These are phyloP conservation scores for Xanthostigma xanthostigma DNA, from an alignment of 2,888 invertebrate genomes.

Conservation along the genomic window DNA sequence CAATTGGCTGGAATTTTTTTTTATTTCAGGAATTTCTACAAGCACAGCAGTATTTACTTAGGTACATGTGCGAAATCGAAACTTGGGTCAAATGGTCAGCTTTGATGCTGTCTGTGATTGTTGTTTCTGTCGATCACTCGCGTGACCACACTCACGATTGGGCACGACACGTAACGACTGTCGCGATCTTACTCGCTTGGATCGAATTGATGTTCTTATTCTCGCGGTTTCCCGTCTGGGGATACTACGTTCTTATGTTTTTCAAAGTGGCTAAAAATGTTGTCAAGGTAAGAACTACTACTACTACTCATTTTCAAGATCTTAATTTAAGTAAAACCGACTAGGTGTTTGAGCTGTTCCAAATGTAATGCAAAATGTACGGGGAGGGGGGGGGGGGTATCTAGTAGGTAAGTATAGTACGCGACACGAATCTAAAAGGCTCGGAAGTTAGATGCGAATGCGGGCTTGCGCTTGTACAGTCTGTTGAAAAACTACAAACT, in stretches of 20 bases:
- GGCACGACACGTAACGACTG: constrained; percentile 35
- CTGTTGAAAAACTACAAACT: too few relatives aligned
- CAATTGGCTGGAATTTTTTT: too few relatives aligned
- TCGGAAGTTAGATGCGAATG: too few relatives aligned
- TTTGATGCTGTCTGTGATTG: constrained; percentile 29
- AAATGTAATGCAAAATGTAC: too few relatives aligned
- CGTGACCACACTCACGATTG: constrained; percentile 24
- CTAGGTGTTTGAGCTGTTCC: too few relatives aligned
- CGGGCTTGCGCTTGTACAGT: too few relatives aligned
- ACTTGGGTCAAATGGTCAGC: constrained; percentile 40
- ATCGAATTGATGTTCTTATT: constrained; percentile 39
- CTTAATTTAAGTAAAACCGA: too few relatives aligned
- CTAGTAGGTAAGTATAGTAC: too few relatives aligned
- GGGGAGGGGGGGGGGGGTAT: too few relatives aligned
- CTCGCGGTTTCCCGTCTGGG: constrained; percentile 40
- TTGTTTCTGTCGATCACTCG: constrained; percentile 27
- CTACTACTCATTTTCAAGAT: too few relatives aligned
- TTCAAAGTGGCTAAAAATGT: constrained; percentile 41
- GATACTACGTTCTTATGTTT: constrained; percentile 44
- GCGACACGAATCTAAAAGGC: too few relatives aligned
- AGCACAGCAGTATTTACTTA: constrained; percentile 32
- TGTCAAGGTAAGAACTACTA: constrained; percentile 28
- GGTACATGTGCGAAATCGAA: constrained; percentile 37
- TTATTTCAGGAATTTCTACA: constrained; percentile 35
- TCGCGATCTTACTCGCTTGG: constrained; percentile 38